Evolutionary conservation across 2,797 vertebrate genomes (phyloP).

Genomic region (Apodemus agrarius): DNA sequence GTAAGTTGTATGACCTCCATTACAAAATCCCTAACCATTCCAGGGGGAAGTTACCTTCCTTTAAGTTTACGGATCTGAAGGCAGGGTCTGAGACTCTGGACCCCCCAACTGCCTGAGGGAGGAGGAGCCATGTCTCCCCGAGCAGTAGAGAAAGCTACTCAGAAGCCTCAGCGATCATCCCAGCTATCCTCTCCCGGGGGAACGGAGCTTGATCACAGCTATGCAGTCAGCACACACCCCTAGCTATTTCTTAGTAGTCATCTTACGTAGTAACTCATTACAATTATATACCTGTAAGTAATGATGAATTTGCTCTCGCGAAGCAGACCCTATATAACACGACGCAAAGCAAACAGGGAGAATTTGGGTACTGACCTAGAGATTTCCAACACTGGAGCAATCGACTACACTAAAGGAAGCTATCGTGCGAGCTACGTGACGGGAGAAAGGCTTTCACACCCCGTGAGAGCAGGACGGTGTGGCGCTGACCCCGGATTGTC

Average conservation of each 20-base stretch:
- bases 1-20: not conserved
- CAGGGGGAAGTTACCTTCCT: not conserved
- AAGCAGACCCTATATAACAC: slow-evolving; percentile 14
- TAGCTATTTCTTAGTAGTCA: slow-evolving; percentile 65
- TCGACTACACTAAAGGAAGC: not conserved
- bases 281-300: slow-evolving; percentile 47
- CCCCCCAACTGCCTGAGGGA: not conserved
- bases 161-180: not conserved
- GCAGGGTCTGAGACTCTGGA: not conserved
- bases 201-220: not conserved
- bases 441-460: slow-evolving; percentile 53
- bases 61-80: not conserved
- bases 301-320: not conserved
- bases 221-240: not conserved
- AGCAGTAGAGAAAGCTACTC: not conserved
- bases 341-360: slow-evolving; percentile 5
- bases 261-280: slow-evolving; percentile 54
- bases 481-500: slow-evolving; percentile 83
- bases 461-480: slow-evolving; percentile 56
- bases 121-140: rapidly evolving
- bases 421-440: slow-evolving; percentile 38
- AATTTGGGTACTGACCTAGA: not conserved
- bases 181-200: not conserved
- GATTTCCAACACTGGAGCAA: not conserved
- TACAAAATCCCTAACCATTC: not conserved